phyloP scores from a whole-genome alignment of 2,797 vertebrate species.

The Oryzias sinensis region DNA sequence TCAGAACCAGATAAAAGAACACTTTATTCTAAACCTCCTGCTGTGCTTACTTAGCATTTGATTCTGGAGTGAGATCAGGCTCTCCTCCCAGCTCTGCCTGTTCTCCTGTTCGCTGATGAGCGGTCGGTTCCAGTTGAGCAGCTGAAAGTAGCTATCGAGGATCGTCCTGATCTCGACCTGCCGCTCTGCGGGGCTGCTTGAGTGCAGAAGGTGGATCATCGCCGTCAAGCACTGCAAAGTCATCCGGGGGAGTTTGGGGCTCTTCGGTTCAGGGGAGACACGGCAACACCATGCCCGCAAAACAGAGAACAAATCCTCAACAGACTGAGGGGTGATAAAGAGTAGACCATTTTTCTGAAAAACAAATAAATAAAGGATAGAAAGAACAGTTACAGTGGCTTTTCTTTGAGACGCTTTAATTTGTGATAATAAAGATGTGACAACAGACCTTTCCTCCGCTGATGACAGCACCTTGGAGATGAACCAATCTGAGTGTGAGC shows the following conservation, averaged over 20 bases:
- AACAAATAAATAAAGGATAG: background rate
- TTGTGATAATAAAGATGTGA: background rate
- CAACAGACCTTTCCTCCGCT: constrained; percentile 86
- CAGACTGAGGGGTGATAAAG: constrained; percentile 78
- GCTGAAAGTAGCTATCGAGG: constrained; percentile 88
- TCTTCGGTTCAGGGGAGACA: constrained; percentile 29
- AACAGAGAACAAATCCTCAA: constrained; percentile 85
- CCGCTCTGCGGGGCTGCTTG: constrained; percentile 81
- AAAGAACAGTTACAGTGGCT: constrained; percentile 4
- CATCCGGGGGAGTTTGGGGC: constrained; percentile 65
- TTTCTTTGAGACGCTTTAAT: background rate
- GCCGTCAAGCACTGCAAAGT: constrained; percentile 82
- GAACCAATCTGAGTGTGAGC: constrained; percentile 82
- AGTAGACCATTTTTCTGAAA: constrained; percentile 86
- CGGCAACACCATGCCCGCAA: constrained; percentile 77
- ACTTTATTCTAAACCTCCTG: constrained; percentile 1
- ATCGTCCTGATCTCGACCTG: constrained; percentile 83
- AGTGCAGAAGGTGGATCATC: constrained; percentile 87
- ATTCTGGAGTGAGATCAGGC: constrained; percentile 81
- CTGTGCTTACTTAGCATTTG: constrained; percentile 88
- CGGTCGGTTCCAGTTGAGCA: constrained; percentile 87
- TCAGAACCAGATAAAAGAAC: constrained; percentile 2
- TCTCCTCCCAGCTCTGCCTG: constrained; percentile 74
- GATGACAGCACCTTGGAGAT: constrained; percentile 89
- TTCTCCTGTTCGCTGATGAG: constrained; percentile 58